Evolutionary conservation across 1,140 invertebrate genomes (phyloP).

Genomic region (Triops cancriformis): DNA sequence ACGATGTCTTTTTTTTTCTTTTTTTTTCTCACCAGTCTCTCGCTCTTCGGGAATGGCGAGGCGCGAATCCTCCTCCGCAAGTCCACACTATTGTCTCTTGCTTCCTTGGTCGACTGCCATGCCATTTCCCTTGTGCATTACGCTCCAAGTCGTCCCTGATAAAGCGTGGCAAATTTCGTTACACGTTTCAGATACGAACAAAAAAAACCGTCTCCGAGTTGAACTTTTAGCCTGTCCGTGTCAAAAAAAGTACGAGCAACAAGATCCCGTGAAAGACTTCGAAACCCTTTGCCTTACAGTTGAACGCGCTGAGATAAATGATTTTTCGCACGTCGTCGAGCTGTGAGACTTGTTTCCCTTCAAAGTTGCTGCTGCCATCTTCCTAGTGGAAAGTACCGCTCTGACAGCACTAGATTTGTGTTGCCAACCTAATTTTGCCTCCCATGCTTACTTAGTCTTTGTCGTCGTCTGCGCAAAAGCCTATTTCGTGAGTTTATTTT

Average conservation of each 20-base stretch:
- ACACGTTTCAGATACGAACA: not conserved
- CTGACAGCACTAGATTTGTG: not conserved
- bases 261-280: not conserved
- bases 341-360: not conserved
- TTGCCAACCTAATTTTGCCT: not conserved
- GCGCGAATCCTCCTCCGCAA: not conserved
- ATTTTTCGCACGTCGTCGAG: not conserved
- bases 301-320: not conserved
- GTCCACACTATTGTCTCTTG: not conserved
- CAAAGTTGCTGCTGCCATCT: not conserved
- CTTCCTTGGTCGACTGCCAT: not conserved
- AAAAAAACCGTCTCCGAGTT: not conserved
- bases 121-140: constrained; percentile 4
- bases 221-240: not conserved
- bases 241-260: not conserved
- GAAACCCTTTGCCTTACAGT: not conserved
- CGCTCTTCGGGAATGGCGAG: not conserved
- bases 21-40: not conserved
- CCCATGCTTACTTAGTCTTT: too few relatives aligned
- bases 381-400: not conserved
- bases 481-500: too few relatives aligned
- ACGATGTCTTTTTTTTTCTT: not conserved
- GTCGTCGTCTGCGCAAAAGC: too few relatives aligned
- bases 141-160: not conserved
- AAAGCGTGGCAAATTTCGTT: not conserved